Evolutionary conservation across 2,888 invertebrate genomes (phyloP), one percentile per base, ranked within the genome.

Genomic region (Melinaea marsaeus): DNA sequence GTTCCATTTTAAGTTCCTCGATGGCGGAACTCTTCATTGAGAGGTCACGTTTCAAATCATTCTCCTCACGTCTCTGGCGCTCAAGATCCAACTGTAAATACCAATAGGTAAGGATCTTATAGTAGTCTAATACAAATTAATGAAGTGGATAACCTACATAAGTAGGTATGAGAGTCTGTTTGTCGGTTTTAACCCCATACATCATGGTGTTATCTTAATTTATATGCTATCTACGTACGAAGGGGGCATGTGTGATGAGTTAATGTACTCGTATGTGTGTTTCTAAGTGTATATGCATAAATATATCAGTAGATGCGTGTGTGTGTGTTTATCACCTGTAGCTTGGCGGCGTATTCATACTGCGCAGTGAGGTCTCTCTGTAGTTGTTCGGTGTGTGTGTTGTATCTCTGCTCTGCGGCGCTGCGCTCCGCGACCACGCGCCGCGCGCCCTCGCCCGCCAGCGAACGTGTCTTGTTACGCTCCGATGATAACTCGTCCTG

Each of bases 1-100:
- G 88, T 74, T 96, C 96, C 88, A 95, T 94, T 76, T 95, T 95
- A 3, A 96, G 81, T 71, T 96, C 96, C 46, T 96, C 96, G 58
- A 96, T 93, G 63, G 94, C 93, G 0, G 94, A 91, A 71, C 93
- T 94, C 75, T 95, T 95, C 85, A 95, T 95, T 0, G 94, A 92
- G 13, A 96, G 79, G 69, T 96, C 96, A n/a, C 96, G 91, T 69
- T 95, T 93, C 55, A 95, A 78, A 70, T 96, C 96, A 2, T 92
- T 90, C 73, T 96, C 95, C 69, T 95, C 94, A 9, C 96, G 92
- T 64, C 95, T 93, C 74, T 95, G 95, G 37, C 95, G 94, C 68
- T 97, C 96, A 69, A 96, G 75, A 63, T 96, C 96, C 76, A 96
- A 76, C 85, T 93, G 80, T 45, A 45, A 32, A 60, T 2, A 32